These are phyloP conservation scores for Acanthosoma haemorrhoidale DNA, from an alignment of 2,888 invertebrate species.

Conservation along the genomic window DNA sequence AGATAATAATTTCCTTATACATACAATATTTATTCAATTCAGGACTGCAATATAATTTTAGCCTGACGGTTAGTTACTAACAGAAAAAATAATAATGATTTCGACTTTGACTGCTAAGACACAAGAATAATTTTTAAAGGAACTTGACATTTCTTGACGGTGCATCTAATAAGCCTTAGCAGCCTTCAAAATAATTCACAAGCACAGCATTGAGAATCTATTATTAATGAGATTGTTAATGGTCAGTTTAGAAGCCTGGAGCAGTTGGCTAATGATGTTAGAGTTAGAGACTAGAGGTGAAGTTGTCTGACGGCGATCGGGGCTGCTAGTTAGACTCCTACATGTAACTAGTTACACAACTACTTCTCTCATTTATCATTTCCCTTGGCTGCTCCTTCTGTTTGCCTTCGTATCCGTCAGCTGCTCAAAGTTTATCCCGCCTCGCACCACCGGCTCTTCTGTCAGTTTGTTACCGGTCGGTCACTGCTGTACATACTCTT, in stretches of 20 bases:
- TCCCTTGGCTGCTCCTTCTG: not conserved
- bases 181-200: too few relatives aligned
- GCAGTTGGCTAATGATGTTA: constrained; percentile 8
- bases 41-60: too few relatives aligned
- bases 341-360: constrained; percentile 1
- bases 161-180: too few relatives aligned
- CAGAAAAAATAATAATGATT: too few relatives aligned
- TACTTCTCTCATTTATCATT: constrained; percentile 12
- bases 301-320: not conserved
- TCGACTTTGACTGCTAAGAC: too few relatives aligned
- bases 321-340: not conserved
- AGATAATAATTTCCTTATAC: too few relatives aligned
- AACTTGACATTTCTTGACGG: too few relatives aligned
- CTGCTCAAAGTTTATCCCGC: not conserved
- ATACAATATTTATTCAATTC: too few relatives aligned
- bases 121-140: too few relatives aligned
- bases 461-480: too few relatives aligned
- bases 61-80: too few relatives aligned
- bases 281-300: not conserved
- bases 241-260: not conserved
- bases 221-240: not conserved
- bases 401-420: not conserved
- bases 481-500: too few relatives aligned
- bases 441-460: not conserved
- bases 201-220: not conserved